A percentile compares a stretch with the other conserved stretches of the same genome.
Conservation (phyloP, 1,140 invertebrate genomes). For the Nylanderia fulva region DNA sequence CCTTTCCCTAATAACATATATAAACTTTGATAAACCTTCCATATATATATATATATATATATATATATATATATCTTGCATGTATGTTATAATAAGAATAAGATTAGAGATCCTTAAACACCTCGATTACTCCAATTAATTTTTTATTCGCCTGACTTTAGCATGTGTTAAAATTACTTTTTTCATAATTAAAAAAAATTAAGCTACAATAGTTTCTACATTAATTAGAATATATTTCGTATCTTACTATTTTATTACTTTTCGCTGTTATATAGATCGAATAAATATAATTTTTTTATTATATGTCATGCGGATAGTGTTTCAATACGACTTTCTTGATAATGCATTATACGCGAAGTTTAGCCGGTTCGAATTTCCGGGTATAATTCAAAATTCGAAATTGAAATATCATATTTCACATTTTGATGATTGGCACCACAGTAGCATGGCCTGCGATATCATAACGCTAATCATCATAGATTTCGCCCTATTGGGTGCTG, state of each 20-base stretch:
- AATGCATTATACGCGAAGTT: not conserved
- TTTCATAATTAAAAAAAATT: not conserved
- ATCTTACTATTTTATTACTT: not conserved
- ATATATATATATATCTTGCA: too few species aligned
- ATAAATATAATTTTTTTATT: not conserved
- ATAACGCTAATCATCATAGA: conserved; percentile 36
- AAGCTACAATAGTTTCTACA: not conserved
- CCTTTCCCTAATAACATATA: not conserved
- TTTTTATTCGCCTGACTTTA: not conserved
- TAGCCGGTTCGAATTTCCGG: conserved; percentile 7
- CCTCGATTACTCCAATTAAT: not conserved
- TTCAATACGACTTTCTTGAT: not conserved
- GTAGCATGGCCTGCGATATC: not conserved
- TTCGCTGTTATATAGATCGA: too few species aligned
- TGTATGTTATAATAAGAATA: not conserved
- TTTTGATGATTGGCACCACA: conserved; percentile 43
- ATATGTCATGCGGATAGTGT: not conserved
- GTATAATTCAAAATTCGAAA: conserved; percentile 19
- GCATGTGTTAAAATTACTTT: not conserved
- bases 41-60: too few species aligned
- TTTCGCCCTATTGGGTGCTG: conserved; percentile 35
- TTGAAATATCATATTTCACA: conserved; percentile 51
- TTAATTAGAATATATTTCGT: not conserved
- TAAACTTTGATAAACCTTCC: not conserved
- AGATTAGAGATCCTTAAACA: not conserved